Evolutionary conservation across 2,888 invertebrate species (phyloP), one percentile per base, ranked within the genome.

Genomic region (Zonitis immaculata): DNA sequence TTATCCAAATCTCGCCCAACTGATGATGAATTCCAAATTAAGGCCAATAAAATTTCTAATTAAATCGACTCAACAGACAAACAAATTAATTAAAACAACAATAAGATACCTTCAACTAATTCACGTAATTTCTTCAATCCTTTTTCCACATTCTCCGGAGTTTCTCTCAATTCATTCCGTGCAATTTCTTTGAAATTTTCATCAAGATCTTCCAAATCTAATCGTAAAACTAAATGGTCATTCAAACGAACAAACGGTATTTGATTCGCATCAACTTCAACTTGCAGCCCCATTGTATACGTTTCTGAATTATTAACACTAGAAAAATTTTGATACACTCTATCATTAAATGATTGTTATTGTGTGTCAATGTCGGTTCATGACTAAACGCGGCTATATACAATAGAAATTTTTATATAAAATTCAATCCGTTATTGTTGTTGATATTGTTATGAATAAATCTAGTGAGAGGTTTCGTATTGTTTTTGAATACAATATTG

Each of bases 81-180:
- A n/a, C n/a, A n/a, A n/a, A n/a, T n/a, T n/a, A n/a, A n/a, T n/a
- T n/a, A n/a, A n/a, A n/a, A n/a, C n/a, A n/a, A n/a, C n/a, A n/a
- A n/a, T n/a, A n/a, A n/a, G n/a, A n/a, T 72, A 84, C 89, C 83
- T 80, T 82, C 79, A 26, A 90, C 73, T 28, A 84, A 64, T 62
- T 77, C 75, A 54, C 75, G 74, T 3, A 86, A 71, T 60, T 84
- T 82, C 42, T 72, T 73, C 18, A 89, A 70, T 14, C 83, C 84
- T 55, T 80, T 73, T 54, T 81, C 79, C 5, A 83, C 79, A 16
- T 80, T 75, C 69, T 88, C 87, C 0, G 86, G 85, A 0, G 83
- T 82, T 73, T 91, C 91, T 54, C 88, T 77, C 12, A 91, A 74
- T 68, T 91, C 89, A 12, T 73, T 78, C 62, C 77, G 77, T 0